Conservation (phyloP, 2,113 vertebrate genomes). For the Ibidorhyncha struthersii region DNA sequence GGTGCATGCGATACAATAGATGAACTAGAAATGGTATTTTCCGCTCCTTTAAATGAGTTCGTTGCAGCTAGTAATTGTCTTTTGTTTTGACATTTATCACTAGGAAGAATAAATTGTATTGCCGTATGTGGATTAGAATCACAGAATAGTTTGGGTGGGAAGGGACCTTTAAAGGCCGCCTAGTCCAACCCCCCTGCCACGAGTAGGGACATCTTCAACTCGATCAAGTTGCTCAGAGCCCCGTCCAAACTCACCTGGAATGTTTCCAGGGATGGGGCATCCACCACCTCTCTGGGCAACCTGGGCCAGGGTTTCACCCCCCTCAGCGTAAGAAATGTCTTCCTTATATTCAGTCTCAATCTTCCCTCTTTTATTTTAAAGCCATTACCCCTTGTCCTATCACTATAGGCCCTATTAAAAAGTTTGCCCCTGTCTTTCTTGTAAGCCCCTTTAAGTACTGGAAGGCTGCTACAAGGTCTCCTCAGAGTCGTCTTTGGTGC, state of each 20-base stretch:
- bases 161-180: not conserved
- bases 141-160: not conserved
- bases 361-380: not conserved
- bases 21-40: not conserved
- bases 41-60: not conserved
- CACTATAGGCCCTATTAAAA: not conserved
- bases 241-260: not conserved
- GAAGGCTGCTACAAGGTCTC: not conserved
- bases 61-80: not conserved
- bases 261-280: not conserved
- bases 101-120: not conserved
- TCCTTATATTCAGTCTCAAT: not conserved
- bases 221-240: not conserved
- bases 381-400: not conserved
- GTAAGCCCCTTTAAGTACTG: not conserved
- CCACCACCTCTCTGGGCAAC: not conserved
- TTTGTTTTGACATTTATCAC: not conserved
- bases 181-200: not conserved
- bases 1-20: rapidly evolving
- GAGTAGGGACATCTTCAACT: not conserved
- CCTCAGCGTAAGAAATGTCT: not conserved
- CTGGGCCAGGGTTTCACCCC: not conserved
- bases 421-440: not conserved
- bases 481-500: not conserved
- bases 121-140: not conserved